Evolutionary conservation across 2,888 invertebrate species (phyloP), one percentile per base, ranked within the genome.

Genomic region (Alviniconcha strummeri): DNA sequence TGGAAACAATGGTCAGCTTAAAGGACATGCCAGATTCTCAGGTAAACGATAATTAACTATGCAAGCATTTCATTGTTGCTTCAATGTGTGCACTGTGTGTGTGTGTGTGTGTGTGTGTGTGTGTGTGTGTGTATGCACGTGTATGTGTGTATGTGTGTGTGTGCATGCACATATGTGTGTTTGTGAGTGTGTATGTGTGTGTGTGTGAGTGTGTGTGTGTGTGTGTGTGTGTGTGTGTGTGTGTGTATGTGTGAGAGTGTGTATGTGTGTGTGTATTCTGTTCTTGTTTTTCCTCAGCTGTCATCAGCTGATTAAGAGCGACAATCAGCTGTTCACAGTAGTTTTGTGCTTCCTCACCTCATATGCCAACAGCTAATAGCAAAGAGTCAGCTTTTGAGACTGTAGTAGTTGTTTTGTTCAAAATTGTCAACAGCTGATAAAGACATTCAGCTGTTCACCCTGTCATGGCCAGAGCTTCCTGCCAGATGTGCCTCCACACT

Each of bases 371-470:
- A 36, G 36, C 36, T 36, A 36, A 36, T 36, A 36, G 3, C 36
- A 36, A 36, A 36, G 36, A 36, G 36, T 36, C 36, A 36, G 36
- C 36, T 36, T 36, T 36, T 36, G 36, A 36, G 3, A 36, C 36
- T 36, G 36, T 36, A 15, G 36, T 36, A 1, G 36, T 36, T 36
- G 36, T 36, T 36, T 36, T 15, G 13, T 15, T 1, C 64, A 64
- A 9, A 64, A 9, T 1, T 15, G 5, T 56, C 52, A 6, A 55
- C 80, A 80, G 80, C 69, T 4, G 69, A 52, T 13, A 67, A 67
- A 19, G 80, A 80, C 11, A 56, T 17, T 13, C 80, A 80, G 36
- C 69, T 67, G 80, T 80, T 80, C 80, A 80, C 67, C 2, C 69
- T 80, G 80, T 69, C 55, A 9, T 80, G 80, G 80, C 80, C 80